Conservation (phyloP, 2,888 invertebrate species). For the Dendrolimus houi region DNA sequence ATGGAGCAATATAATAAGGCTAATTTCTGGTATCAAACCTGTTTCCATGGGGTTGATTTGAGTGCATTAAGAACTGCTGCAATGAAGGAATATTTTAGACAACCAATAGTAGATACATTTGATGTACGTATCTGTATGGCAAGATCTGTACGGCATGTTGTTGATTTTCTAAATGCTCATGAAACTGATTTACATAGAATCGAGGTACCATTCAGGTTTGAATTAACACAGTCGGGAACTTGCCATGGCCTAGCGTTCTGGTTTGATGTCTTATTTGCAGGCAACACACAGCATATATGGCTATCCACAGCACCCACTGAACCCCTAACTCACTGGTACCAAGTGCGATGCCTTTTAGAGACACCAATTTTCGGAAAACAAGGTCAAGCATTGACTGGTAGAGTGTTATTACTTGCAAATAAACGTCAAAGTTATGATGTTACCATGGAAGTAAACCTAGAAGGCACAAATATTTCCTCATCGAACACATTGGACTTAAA, state of each 20-base stretch:
- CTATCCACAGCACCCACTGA: conserved; percentile 98
- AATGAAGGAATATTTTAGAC: conserved; percentile 97
- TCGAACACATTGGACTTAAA: conserved; percentile 96
- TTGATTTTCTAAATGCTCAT: conserved; percentile 94
- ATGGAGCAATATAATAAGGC: conserved; percentile 99
- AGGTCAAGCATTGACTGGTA: conserved; percentile 92
- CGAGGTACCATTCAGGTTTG: conserved; percentile 96
- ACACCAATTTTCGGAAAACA: conserved; percentile 96
- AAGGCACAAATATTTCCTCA: conserved; percentile 90
- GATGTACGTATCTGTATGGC: conserved; percentile 98
- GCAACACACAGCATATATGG: conserved; percentile 94
- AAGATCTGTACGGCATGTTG: conserved; percentile 92
- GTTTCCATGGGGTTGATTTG: conserved; percentile 98
- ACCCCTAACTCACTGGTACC: conserved; percentile 99
- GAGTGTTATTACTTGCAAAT: conserved; percentile 92
- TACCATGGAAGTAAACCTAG: conserved; percentile 93
- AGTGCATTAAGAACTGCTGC: conserved; percentile 95
- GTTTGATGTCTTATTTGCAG: conserved; percentile 99
- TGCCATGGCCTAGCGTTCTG: conserved; percentile 99
- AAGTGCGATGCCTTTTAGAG: conserved; percentile 96
- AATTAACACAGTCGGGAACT: conserved; percentile 92
- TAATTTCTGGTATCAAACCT: conserved; percentile 99
- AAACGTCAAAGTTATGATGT: conserved; percentile 99
- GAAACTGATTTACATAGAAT: conserved; percentile 97
- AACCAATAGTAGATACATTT: conserved; percentile 99